Base-by-base conservation (phyloP, 2,113 vertebrate genomes). In the Sterrhoptilus dennistouni region DNA sequence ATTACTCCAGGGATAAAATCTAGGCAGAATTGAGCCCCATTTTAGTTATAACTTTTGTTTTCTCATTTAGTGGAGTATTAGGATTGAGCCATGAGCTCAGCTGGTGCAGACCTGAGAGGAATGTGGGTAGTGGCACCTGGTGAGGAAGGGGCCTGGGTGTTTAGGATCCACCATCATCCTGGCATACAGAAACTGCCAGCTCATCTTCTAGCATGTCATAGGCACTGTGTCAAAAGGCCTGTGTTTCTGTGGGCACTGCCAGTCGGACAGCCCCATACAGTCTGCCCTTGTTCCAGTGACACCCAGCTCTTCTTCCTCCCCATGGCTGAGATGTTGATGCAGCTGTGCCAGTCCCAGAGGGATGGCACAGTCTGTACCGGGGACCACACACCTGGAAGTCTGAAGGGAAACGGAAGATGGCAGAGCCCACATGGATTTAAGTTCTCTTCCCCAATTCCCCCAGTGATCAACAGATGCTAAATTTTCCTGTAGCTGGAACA, bases 391-490 rank as follows among this genome's bases (percentile, higher is more conserved):
- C 89, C 87, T 92, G 90, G 94, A 95, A 54, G 35, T 93, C 82
- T 84, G 77, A 87, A 91, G 42, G 72, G 68, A 93, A 70, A 84
- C 49, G 92, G 81, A 85, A 75, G 92, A 83, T 2, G 1, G 68
- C 74, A 61, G 70, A 93, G 74, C 72, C 86, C 11, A 2, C 91
- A 61, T 74, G 42, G 79, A 81, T 87, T 92, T 88, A 65, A 38
- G 9, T 56, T 88, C 70, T 57, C 78, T 94, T 93, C 57, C 68
- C 74, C 22, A 4, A 75, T 72, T 87, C 31, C 82, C 85, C 68
- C 86, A 91, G 63, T 72, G 95, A 96, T 94, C 97, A 97, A 95
- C 97, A 98, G 97, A 98, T 98, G 97, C 90, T 96, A 61, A 27
- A 24, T 95, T 96, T 97, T 93, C 85, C 87, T 91, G 80, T 56